Evolutionary conservation across 2,797 vertebrate species (phyloP).

Genomic region (Takifugu rubripes): DNA sequence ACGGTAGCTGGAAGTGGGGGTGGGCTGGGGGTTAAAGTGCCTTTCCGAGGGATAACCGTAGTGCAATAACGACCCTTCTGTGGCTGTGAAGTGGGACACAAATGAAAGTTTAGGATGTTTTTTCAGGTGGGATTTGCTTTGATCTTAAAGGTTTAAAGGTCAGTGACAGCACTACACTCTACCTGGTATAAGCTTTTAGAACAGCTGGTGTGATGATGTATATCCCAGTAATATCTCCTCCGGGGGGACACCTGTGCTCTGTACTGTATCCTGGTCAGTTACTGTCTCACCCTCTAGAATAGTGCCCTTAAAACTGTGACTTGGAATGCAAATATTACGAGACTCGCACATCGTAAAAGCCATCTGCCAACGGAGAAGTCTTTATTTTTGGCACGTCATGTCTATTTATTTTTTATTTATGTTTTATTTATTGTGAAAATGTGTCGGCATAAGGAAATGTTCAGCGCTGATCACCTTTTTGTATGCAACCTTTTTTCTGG

Average conservation of each 20-base stretch:
- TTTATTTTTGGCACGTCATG: conserved; percentile 76
- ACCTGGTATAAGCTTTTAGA: conserved; percentile 79
- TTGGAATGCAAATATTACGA: conserved; percentile 75
- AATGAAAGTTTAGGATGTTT: conserved; percentile 55
- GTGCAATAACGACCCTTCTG: conserved; percentile 79
- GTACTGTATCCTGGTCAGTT: conserved; percentile 74
- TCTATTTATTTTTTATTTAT: conserved; percentile 82
- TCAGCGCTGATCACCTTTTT: conserved; percentile 76
- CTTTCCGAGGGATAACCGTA: conserved; percentile 76
- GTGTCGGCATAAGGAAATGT: conserved; percentile 74
- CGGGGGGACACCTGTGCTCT: conserved; percentile 64
- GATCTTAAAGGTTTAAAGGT: conserved; percentile 50
- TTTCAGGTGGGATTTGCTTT: conserved; percentile 56
- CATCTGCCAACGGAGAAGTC: conserved; percentile 73
- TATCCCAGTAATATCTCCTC: conserved; percentile 68
- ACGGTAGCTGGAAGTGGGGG: conserved; percentile 41
- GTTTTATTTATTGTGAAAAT: conserved; percentile 77
- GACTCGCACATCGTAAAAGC: conserved; percentile 75
- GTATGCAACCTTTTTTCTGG: conserved; percentile 66
- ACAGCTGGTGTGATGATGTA: conserved; percentile 67
- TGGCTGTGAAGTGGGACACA: conserved; percentile 73
- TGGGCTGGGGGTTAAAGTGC: conserved; percentile 70
- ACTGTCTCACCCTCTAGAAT: conserved; percentile 62
- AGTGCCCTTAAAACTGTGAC: conserved; percentile 81
- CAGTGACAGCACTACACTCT: conserved; percentile 72